phyloP scores from a whole-genome alignment of 2,113 vertebrate genomes.

The Nansenia antarctica region DNA sequence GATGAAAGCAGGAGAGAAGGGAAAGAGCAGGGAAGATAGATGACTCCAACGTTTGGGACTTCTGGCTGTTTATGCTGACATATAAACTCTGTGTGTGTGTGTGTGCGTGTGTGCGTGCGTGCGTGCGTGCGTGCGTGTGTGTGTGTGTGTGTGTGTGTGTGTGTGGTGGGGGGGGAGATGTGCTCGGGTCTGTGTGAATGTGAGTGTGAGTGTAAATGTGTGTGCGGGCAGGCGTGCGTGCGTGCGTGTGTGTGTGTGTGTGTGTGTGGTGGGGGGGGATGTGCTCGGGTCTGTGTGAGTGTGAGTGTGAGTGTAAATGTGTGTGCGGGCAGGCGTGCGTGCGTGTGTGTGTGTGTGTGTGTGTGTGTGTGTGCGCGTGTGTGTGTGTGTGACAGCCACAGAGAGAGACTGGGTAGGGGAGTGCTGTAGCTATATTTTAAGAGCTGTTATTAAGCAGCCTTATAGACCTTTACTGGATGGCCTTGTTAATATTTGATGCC shows the following conservation, averaged over 20 bases:
- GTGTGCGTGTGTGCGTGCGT: no score
- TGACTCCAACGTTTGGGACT: slow-evolving; percentile 1
- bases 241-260: background rate
- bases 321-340: no score
- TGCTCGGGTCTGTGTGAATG: background rate
- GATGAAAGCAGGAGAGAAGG: slow-evolving; percentile 1
- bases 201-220: no score
- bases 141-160: background rate
- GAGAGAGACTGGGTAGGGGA: no score
- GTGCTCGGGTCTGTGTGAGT: no score
- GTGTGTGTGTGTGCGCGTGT: background rate
- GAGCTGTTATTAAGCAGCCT: background rate
- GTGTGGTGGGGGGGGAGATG: no score
- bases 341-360: background rate
- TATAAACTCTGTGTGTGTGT: background rate
- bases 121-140: background rate
- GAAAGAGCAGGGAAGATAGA: background rate
- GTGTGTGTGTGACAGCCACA: background rate
- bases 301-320: background rate
- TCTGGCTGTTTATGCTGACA: background rate
- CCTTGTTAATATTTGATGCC: slow-evolving; percentile 7
- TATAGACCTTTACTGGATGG: background rate
- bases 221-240: no score
- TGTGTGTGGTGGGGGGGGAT: no score
- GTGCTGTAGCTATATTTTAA: background rate